A percentile compares a stretch with the other conserved stretches of the same genome.
phyloP scores from a whole-genome alignment of 1,140 invertebrate species.

The Drosophila bipectinata region DNA sequence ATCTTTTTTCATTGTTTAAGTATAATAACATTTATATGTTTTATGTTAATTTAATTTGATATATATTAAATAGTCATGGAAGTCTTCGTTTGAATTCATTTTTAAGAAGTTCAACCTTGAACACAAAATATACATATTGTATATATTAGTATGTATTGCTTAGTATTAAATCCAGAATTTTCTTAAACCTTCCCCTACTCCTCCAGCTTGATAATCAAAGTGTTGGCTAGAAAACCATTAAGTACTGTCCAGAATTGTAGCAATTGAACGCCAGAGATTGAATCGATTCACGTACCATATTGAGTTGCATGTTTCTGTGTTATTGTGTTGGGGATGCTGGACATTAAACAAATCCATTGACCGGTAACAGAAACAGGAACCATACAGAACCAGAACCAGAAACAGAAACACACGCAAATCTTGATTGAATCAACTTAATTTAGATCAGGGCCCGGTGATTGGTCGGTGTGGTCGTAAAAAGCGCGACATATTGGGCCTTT shows the following conservation, averaged over 20 bases:
- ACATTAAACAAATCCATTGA: constrained; percentile 78
- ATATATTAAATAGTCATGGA: no score
- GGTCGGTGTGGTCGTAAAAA: constrained; percentile 76
- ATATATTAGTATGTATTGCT: no score
- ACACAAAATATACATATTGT: not conserved
- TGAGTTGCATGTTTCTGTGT: constrained; percentile 51
- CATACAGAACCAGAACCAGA: constrained; percentile 4
- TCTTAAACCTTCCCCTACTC: not conserved
- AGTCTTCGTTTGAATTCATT: not conserved
- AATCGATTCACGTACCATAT: constrained; percentile 75
- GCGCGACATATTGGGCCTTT: constrained; percentile 74
- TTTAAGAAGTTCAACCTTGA: not conserved
- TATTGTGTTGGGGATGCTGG: constrained; percentile 10
- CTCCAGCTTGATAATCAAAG: constrained; percentile 10
- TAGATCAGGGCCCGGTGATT: constrained; percentile 78
- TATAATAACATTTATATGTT: no score
- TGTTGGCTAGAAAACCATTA: constrained; percentile 44
- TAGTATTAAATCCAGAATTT: not conserved
- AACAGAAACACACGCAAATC: constrained; percentile 66
- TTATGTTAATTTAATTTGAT: no score
- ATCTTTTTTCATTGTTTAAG: no score
- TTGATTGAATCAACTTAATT: constrained; percentile 82
- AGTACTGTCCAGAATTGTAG: constrained; percentile 53
- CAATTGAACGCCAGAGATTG: constrained; percentile 46
- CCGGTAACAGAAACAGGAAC: constrained; percentile 18